Base-by-base conservation (phyloP, 2,888 invertebrate genomes). In the Hirtodrosophila duncani region DNA sequence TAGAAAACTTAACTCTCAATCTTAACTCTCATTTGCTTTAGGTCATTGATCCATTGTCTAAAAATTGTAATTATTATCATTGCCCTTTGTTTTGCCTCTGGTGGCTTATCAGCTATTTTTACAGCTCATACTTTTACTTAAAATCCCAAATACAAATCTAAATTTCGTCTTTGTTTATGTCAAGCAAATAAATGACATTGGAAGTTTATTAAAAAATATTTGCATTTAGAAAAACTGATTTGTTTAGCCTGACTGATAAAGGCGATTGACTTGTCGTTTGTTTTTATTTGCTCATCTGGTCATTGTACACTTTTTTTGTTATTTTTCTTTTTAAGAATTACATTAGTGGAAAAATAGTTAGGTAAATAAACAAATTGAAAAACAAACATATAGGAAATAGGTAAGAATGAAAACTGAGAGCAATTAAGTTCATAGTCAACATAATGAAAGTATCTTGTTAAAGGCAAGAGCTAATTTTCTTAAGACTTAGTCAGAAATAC, bases 151-250 rank as follows among this genome's bases (percentile, higher is more conserved):
- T 10, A 10, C 9, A 21, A 37, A 5, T 30, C 17, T 2, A 24
- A 31, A 27, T 29, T 43, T 41, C 3, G 38, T n/a, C 45, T 17
- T 27, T 34, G 39, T 45, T 34, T 33, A 34, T 10, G 10, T 21
- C 13, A 8, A 10, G 44, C 21, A 37, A 61, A 52, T 37, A 62
- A 27, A 13, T 38, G 16, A 9, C 20, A 21, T n/a, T 23, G 16
- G 16, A 30, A 33, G 38, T 53, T 43, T 55, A 36, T 50, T 53
- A 77, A 67, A 75, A 72, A 72, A 56, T 80, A 71, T 80, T 77
- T 72, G 72, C 30, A 17, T 51, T 50, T 38, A 41, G 11, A 41
- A 53, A 42, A n/a, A 24, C 6, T 7, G 43, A 39, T 57, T 50
- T 59, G 46, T 63, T 67, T 63, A 44, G 17, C 17, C 11, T 10